These are phyloP conservation scores for Vulpes lagopus DNA, from an alignment of 2,113 vertebrate species.

Conservation along the genomic window DNA sequence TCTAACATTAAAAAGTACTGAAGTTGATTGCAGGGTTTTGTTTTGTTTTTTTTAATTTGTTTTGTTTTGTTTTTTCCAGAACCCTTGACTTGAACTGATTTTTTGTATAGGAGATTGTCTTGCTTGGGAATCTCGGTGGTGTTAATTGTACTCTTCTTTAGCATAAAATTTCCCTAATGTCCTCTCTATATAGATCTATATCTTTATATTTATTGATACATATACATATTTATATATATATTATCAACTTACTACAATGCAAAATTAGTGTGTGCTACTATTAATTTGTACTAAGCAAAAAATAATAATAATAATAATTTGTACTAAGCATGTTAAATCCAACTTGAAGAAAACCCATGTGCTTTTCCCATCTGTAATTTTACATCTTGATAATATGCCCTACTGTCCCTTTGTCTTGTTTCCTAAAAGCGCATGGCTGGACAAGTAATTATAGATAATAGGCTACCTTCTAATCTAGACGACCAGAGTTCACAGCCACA, in stretches of 20 bases:
- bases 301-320: neutral
- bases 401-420: neutral
- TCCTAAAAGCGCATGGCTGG: neutral
- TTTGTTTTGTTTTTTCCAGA: neutral
- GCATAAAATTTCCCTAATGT: neutral
- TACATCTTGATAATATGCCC: neutral
- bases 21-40: neutral
- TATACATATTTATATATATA: neutral
- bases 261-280: neutral
- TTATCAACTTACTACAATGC: neutral
- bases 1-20: neutral
- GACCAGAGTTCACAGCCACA: neutral
- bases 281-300: neutral
- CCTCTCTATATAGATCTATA: neutral
- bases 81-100: conserved; percentile 26
- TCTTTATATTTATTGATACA: neutral
- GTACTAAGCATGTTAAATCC: neutral
- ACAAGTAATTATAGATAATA: neutral
- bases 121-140: conserved; percentile 3
- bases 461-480: neutral
- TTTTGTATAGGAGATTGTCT: neutral
- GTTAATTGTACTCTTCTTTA: conserved; percentile 30
- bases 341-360: neutral
- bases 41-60: neutral
- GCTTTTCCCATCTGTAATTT: neutral